Evolutionary conservation across 2,888 invertebrate genomes (phyloP), one percentile per base, ranked within the genome.

Genomic region (Trichacis sp.): DNA sequence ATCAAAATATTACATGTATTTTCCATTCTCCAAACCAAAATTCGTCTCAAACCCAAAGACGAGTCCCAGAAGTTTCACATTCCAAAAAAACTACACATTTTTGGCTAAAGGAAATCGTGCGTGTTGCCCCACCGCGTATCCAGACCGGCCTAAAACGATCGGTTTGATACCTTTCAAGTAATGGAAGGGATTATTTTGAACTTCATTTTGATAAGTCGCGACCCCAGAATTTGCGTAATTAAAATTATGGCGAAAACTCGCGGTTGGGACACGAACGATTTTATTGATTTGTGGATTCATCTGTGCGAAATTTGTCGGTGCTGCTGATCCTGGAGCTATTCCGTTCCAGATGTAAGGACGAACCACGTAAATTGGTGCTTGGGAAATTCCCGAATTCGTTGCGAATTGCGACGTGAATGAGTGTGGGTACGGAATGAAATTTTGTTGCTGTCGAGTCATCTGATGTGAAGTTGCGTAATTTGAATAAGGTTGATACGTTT

Each of bases 141-240:
- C 73, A 30, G 67, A 67, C 20, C 73, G 69, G 1, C 71, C 73
- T 2, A 73, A 56, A 1, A 69, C 61, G 12, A 73, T 18, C 9
- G 68, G 70, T 36, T 59, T 64, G 4, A 57, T 52, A 0, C 57
- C 64, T 2, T 54, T 29, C 2, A 63, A 2, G 9, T 53, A 53
- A n/a, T 62, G 68, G 6, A 33, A 12, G 8, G 46, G 53, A 17
- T 58, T 30, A 1, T 51, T 45, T 1, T 55, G 46, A 17, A 52
- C 40, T 0, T 58, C 49, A 51, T 66, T 62, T 6, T 49, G 57
- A 20, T 55, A 58, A 0, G 58, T 47, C n/a, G n/a, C n/a, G n/a
- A n/a, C n/a, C n/a, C n/a, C n/a, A n/a, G n/a, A n/a, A n/a, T n/a
- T n/a, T n/a, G n/a, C n/a, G n/a, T n/a, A n/a, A n/a, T n/a, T n/a